Evolutionary conservation across 2,888 invertebrate species (phyloP).

Genomic region (Mesorhabditis sp.): DNA sequence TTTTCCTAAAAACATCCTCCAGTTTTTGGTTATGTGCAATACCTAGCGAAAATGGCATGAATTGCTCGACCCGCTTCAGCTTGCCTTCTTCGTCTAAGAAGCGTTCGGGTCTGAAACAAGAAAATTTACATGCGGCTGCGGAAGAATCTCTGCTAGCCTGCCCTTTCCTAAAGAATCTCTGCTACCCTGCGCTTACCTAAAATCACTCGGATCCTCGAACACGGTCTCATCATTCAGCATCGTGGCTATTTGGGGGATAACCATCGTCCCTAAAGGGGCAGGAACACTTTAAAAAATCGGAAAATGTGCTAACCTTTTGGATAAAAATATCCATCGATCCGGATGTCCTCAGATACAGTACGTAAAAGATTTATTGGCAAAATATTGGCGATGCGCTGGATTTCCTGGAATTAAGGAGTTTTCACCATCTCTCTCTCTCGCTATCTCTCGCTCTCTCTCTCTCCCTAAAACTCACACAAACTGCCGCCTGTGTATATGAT

Average conservation of each 20-base stretch:
- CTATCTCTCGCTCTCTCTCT: background rate
- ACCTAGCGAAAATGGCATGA: conserved; percentile 43
- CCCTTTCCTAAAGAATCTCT: too few species aligned
- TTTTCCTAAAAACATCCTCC: conserved; percentile 28
- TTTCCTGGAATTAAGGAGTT: conserved; percentile 36
- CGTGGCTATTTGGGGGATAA: conserved; percentile 55
- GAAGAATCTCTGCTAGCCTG: too few species aligned
- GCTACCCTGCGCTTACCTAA: conserved; percentile 5
- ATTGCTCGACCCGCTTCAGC: conserved; percentile 36
- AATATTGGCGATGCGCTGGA: conserved; percentile 57
- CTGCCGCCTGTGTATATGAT: conserved; percentile 48
- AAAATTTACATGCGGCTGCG: background rate
- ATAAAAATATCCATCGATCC: conserved; percentile 51
- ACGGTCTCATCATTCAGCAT: conserved; percentile 46
- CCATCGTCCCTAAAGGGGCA: conserved; percentile 37
- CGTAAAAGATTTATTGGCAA: conserved; percentile 56
- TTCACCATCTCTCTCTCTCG: background rate
- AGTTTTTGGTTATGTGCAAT: too few species aligned
- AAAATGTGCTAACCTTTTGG: conserved; percentile 15
- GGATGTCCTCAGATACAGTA: conserved; percentile 40
- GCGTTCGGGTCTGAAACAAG: conserved; percentile 52
- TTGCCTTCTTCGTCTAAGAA: conserved; percentile 49
- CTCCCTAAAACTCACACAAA: conserved; percentile 33
- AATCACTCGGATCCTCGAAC: conserved; percentile 46
- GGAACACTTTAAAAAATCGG: background rate